phyloP scores from a whole-genome alignment of 1,140 invertebrate genomes.

The Lepidurus arcticus region DNA sequence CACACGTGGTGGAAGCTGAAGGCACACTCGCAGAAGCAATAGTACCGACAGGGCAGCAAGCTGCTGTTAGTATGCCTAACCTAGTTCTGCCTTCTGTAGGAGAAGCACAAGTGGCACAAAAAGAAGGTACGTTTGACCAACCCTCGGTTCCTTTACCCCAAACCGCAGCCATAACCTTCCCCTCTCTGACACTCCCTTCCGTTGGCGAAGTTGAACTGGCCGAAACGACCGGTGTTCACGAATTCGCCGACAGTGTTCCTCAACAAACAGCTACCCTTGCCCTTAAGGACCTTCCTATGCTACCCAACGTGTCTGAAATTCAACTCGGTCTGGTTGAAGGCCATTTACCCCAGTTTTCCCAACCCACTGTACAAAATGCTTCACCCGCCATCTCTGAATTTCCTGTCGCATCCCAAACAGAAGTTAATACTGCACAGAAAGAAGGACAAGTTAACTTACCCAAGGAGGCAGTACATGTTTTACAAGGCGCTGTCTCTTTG shows the following conservation, averaged over 20 bases:
- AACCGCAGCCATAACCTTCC: neutral
- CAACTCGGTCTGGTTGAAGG: neutral
- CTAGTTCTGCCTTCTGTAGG: neutral
- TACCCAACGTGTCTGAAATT: neutral
- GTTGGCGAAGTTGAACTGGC: neutral
- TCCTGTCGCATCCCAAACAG: neutral
- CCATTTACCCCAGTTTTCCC: neutral
- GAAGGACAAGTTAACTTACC: neutral
- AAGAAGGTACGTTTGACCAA: conserved; percentile 23
- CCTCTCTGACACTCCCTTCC: neutral
- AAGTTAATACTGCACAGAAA: neutral
- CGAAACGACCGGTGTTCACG: neutral
- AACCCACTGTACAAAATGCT: neutral
- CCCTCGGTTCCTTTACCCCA: neutral
- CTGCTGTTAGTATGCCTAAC: neutral
- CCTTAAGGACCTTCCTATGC: neutral
- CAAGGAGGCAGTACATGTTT: neutral
- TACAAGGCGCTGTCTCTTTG: neutral
- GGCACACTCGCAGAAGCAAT: neutral
- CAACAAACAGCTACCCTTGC: neutral
- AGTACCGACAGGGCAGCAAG: neutral
- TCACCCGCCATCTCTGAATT: neutral
- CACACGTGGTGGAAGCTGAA: neutral
- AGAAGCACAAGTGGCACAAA: neutral
- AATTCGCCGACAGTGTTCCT: neutral